Conservation (phyloP, 2,113 vertebrate species). For the Chinchilla lanigera region DNA sequence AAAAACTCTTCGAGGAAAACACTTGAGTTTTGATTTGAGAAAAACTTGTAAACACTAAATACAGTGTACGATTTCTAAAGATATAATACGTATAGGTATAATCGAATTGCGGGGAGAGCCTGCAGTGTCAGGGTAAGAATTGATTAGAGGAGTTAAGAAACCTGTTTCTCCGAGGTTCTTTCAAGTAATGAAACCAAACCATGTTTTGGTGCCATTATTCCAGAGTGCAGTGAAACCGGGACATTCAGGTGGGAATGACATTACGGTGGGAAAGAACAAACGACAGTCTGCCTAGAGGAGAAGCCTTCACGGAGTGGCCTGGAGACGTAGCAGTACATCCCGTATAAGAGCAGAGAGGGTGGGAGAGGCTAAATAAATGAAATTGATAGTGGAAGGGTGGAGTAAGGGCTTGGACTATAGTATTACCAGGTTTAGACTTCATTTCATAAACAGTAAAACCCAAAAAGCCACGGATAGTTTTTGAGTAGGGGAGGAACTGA, state of each 20-base stretch:
- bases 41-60: constrained; percentile 22
- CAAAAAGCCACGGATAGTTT: background rate
- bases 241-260: background rate
- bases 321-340: background rate
- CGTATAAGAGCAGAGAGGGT: background rate
- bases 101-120: background rate
- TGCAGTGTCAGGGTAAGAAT: background rate
- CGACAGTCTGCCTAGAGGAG: background rate
- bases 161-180: background rate
- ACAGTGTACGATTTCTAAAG: background rate
- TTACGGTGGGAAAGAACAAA: constrained; percentile 15
- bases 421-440: background rate
- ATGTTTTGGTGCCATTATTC: background rate
- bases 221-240: background rate
- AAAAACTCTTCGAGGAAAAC: background rate
- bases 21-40: constrained; percentile 35
- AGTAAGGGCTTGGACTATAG: background rate
- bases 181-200: background rate
- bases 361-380: background rate
- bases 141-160: constrained; percentile 31
- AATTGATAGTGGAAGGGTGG: background rate
- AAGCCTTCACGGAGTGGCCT: background rate
- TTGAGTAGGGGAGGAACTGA: background rate
- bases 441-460: background rate
- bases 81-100: background rate